Conservation (phyloP, 2,888 invertebrate species). For the Yponomeuta evonymella region DNA sequence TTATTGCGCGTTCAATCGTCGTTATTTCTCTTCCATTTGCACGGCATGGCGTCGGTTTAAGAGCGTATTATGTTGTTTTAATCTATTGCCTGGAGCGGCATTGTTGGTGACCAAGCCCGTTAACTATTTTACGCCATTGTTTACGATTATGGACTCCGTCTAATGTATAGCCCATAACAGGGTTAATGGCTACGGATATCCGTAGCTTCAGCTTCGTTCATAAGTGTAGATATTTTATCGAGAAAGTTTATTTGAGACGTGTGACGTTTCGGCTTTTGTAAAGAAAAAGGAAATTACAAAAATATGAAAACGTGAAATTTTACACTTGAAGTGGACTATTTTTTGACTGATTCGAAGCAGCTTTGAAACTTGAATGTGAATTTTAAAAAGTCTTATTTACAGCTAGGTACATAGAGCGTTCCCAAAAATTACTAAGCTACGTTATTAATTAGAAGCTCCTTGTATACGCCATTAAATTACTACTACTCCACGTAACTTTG, state of each 20-base stretch:
- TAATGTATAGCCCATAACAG: conserved; percentile 19
- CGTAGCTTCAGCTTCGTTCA: neutral
- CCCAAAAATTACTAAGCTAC: too few relatives aligned
- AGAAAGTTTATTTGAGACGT: too few relatives aligned
- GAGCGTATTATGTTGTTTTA: neutral
- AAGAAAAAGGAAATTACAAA: too few relatives aligned
- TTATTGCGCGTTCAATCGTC: neutral
- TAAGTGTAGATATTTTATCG: neutral
- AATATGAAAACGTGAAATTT: too few relatives aligned
- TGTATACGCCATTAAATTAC: too few relatives aligned
- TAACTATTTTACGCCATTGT: conserved; percentile 21
- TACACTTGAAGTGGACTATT: too few relatives aligned
- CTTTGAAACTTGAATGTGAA: too few relatives aligned
- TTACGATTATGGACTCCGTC: conserved; percentile 19
- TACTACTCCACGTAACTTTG: neutral
- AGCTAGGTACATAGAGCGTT: too few relatives aligned
- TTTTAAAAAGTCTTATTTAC: too few relatives aligned
- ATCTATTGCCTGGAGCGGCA: neutral
- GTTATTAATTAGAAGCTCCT: too few relatives aligned
- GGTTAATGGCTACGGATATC: conserved; percentile 18
- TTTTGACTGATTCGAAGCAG: too few relatives aligned
- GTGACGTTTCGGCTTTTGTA: too few relatives aligned
- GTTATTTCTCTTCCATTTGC: neutral
- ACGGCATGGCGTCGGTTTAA: neutral
- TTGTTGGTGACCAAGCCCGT: neutral